Base-by-base conservation (phyloP, 2,113 vertebrate species). In the Tragelaphus buxtoni region DNA sequence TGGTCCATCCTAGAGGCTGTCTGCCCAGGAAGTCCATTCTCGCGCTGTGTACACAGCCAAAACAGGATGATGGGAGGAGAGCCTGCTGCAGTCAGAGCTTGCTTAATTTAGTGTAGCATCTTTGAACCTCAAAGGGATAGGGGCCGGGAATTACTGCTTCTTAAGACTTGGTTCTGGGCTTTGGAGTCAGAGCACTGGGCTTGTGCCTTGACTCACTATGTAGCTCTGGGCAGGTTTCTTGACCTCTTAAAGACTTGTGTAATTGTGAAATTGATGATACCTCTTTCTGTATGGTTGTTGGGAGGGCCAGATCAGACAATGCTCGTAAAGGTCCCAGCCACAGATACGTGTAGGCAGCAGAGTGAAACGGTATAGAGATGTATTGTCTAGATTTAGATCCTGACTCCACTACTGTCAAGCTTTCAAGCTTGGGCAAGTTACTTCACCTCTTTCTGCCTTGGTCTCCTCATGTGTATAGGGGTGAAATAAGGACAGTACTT, bases 21-120 rank as follows among this genome's bases (percentile, higher is more conserved):
- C 45, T 82, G 94, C 95, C 91, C 51, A 77, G 89, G 90, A 28
- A 26, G 49, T 65, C 92, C 92, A n/a, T 90, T 83, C 80, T 49
- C 81, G 28, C 22, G 65, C 30, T 80, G 13, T 51, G 28, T n/a
- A 35, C 53, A 51, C 32, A 61, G 88, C 69, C 82, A 13, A 79
- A 76, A 39, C 47, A 86, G 84, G 55, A 16, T 45, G 30, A 28
- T 18, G 42, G 65, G 60, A 55, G 35, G 9, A 76, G 77, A 88
- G 55, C 26, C 56, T 91, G 35, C 56, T 35, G 26, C 63, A 91
- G 82, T 69, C 69, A 55, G 85, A 60, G 42, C 56, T 84, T 51
- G 47, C 32, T 51, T 88, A 82, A 28, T 61, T 47, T 76, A 84
- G 20, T 24, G 49, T 55, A 39, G 65, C 2, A 0, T 76, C 82